phyloP scores from a whole-genome alignment of 1,140 invertebrate species.

The Kradibia gibbosae region DNA sequence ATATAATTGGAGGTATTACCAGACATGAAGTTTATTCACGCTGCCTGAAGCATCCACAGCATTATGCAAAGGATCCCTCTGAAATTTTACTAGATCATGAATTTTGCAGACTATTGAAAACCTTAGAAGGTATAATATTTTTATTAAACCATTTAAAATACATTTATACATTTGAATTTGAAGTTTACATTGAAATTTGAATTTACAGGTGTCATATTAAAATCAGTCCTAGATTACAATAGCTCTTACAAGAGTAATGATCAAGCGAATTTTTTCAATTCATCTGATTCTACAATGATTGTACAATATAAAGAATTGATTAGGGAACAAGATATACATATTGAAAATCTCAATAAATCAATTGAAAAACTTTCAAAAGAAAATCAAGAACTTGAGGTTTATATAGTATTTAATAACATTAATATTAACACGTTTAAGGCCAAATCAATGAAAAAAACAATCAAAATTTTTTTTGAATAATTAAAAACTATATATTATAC shows the following conservation, averaged over 20 bases:
- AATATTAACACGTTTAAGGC: neutral
- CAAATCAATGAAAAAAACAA: neutral
- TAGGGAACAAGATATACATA: constrained; percentile 85
- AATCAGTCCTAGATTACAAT: constrained; percentile 73
- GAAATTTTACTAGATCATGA: constrained; percentile 96
- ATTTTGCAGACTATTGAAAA: constrained; percentile 92
- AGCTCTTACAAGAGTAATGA: constrained; percentile 62
- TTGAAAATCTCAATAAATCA: constrained; percentile 77
- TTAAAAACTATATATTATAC: neutral
- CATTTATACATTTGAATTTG: neutral
- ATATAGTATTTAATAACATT: constrained; percentile 15
- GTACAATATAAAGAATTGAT: constrained; percentile 92
- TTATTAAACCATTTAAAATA: neutral
- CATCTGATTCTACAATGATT: constrained; percentile 76
- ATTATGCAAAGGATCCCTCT: constrained; percentile 80
- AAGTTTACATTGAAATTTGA: too few relatives aligned
- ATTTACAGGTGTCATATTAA: constrained; percentile 71
- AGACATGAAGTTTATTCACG: constrained; percentile 92
- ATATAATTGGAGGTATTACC: constrained; percentile 88
- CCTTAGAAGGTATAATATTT: constrained; percentile 76
- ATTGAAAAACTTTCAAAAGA: constrained; percentile 72
- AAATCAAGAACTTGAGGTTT: constrained; percentile 75
- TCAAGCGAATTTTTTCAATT: constrained; percentile 57
- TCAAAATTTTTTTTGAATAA: neutral
- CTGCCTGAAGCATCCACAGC: constrained; percentile 94